phyloP scores from a whole-genome alignment of 2,113 vertebrate species.

The Albula goreensis region DNA sequence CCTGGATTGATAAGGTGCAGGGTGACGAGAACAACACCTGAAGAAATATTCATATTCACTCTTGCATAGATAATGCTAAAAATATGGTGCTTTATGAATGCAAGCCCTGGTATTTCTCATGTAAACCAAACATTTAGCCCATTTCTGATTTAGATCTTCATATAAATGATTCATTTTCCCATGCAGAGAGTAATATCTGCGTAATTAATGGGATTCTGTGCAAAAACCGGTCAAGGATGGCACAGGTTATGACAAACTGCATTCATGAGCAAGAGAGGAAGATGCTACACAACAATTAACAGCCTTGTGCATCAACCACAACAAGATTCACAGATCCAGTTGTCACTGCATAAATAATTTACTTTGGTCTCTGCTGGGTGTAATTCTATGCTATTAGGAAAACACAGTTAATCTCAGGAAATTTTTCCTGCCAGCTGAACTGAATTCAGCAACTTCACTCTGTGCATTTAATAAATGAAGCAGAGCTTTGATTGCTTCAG shows the following conservation, averaged over 20 bases:
- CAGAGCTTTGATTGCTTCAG: too few relatives aligned
- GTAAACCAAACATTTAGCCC: neutral
- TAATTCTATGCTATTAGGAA: neutral
- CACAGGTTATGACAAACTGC: slow-evolving; percentile 63
- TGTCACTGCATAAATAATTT: neutral
- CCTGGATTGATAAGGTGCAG: too few relatives aligned
- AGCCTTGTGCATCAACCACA: slow-evolving; percentile 22
- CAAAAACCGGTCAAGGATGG: slow-evolving; percentile 46
- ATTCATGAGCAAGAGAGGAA: slow-evolving; percentile 58
- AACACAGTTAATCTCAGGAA: neutral
- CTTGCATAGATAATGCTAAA: too few relatives aligned
- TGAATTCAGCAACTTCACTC: too few relatives aligned
- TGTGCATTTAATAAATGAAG: too few relatives aligned
- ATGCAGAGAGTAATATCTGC: slow-evolving; percentile 40
- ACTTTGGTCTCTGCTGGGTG: neutral
- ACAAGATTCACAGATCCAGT: neutral
- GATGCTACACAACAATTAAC: slow-evolving; percentile 61
- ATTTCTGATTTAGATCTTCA: slow-evolving; percentile 37
- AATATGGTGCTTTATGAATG: neutral
- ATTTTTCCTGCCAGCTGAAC: too few relatives aligned
- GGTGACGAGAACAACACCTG: too few relatives aligned
- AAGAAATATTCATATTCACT: too few relatives aligned
- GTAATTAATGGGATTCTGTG: slow-evolving; percentile 58
- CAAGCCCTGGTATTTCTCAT: neutral
- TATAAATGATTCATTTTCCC: slow-evolving; percentile 48